A percentile compares a stretch with the other conserved stretches of the same genome.
Evolutionary conservation across 2,113 vertebrate species (phyloP).

Genomic region (Daboia siamensis): DNA sequence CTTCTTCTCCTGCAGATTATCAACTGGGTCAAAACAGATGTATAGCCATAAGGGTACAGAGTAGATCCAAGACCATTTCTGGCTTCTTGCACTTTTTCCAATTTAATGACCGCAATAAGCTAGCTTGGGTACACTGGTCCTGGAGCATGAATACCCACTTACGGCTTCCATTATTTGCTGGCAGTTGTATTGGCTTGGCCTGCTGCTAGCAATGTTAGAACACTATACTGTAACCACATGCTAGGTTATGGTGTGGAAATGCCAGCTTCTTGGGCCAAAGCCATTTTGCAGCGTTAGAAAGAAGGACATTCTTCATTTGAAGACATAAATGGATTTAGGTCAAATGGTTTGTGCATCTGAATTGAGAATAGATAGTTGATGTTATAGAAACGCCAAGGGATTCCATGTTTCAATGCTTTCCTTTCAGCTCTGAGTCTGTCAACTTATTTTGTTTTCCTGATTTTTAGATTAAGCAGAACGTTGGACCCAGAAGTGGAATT

Average conservation of each 20-base stretch:
- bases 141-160: neutral
- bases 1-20: neutral
- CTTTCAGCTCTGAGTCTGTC: neutral
- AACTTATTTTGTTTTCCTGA: neutral
- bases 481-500: neutral
- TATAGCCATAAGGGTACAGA: neutral
- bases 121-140: neutral
- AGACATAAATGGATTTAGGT: neutral
- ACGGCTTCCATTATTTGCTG: neutral
- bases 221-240: neutral
- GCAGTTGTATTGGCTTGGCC: neutral
- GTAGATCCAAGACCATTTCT: neutral
- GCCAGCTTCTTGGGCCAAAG: neutral
- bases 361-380: neutral
- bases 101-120: neutral
- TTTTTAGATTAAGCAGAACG: neutral
- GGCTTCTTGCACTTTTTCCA: neutral
- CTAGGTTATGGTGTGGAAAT: neutral
- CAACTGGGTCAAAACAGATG: slow-evolving; percentile 6
- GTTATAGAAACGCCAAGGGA: neutral
- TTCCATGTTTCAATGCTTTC: neutral
- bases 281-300: neutral
- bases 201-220: neutral
- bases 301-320: neutral
- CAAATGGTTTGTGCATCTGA: neutral